Evolutionary conservation across 2,888 invertebrate species (phyloP).

Genomic region (Cyclophora albipunctata): DNA sequence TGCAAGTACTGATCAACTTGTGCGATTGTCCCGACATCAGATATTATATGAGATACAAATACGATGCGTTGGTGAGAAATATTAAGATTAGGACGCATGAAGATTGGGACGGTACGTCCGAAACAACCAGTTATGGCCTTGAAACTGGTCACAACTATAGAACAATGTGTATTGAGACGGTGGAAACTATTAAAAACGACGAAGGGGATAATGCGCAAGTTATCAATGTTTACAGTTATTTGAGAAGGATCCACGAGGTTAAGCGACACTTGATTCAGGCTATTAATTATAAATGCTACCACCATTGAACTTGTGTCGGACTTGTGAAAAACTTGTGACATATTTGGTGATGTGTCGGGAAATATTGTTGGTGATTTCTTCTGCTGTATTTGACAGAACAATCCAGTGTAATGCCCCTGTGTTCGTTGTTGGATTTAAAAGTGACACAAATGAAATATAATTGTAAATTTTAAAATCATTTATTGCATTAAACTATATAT

Average conservation of each 20-base stretch:
- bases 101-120: slow-evolving; percentile 53
- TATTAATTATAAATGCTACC: slow-evolving; percentile 46
- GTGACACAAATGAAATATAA: background rate
- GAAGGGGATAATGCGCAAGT: slow-evolving; percentile 40
- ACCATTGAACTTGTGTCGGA: slow-evolving; percentile 14
- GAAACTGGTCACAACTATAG: slow-evolving; percentile 56
- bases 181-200: slow-evolving; percentile 52
- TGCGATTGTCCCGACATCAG: slow-evolving; percentile 60
- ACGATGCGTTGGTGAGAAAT: slow-evolving; percentile 31
- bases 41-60: slow-evolving; percentile 39
- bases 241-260: slow-evolving; percentile 29
- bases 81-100: slow-evolving; percentile 46
- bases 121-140: slow-evolving; percentile 40
- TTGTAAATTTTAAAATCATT: slow-evolving; percentile 27
- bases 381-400: no score
- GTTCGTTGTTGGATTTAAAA: no score
- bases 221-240: slow-evolving; percentile 53
- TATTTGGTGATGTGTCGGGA: background rate
- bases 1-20: slow-evolving; percentile 57
- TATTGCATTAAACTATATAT: slow-evolving; percentile 41
- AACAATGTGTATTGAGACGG: slow-evolving; percentile 48
- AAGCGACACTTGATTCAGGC: slow-evolving; percentile 44
- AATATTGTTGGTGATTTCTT: no score
- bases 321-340: background rate
- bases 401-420: no score